phyloP scores from a whole-genome alignment of 2,113 vertebrate species.

The Eublepharis macularius region DNA sequence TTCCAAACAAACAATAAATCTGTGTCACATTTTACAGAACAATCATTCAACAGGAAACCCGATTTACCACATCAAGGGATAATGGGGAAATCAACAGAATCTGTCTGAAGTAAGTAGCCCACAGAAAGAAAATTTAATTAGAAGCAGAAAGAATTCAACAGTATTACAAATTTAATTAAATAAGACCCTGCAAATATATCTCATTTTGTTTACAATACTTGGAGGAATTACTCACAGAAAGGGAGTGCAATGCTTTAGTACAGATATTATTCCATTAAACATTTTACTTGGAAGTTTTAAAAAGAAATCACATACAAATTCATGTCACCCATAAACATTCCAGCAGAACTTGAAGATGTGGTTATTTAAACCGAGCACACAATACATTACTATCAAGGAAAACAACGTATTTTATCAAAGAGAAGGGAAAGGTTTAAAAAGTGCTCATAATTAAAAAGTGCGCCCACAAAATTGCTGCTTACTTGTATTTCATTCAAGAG shows the following conservation, averaged over 20 bases:
- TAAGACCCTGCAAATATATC: not conserved
- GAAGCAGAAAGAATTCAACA: not conserved
- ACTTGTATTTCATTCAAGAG: constrained; percentile 46
- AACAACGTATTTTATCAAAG: constrained; percentile 23
- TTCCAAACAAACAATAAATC: not conserved
- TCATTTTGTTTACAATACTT: not conserved
- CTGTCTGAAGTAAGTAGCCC: not conserved
- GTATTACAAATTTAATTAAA: not conserved
- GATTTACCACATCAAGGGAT: not conserved
- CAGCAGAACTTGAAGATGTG: constrained; percentile 38
- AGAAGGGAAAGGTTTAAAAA: constrained; percentile 50
- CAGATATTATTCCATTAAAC: constrained; percentile 23
- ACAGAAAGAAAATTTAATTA: not conserved
- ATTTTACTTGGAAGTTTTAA: constrained; percentile 63
- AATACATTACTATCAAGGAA: constrained; percentile 39
- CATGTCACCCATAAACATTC: constrained; percentile 49
- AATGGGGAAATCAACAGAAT: not conserved
- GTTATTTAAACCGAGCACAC: constrained; percentile 39
- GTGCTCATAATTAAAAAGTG: constrained; percentile 48
- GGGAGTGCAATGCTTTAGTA: constrained; percentile 30
- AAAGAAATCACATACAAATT: constrained; percentile 47
- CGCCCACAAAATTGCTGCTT: constrained; percentile 18
- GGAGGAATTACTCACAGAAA: constrained; percentile 20
- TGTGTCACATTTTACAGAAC: not conserved
- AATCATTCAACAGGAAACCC: not conserved